Conservation (phyloP, 2,888 invertebrate genomes). For the Agrochola macilenta region DNA sequence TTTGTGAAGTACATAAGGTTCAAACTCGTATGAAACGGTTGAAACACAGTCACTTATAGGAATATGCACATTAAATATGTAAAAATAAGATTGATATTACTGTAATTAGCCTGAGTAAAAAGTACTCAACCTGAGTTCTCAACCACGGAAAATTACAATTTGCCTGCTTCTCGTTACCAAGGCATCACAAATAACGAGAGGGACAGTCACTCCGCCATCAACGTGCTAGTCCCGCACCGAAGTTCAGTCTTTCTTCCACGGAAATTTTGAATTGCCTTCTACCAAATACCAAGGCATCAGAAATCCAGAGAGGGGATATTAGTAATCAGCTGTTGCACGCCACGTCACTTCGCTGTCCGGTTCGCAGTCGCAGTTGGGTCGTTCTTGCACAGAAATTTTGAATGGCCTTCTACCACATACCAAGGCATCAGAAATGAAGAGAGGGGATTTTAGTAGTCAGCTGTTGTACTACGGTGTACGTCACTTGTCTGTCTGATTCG, state of each 20-base stretch:
- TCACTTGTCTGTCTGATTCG: too few relatives aligned
- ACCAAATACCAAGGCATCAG: slow-evolving; percentile 13
- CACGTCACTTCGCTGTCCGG: too few relatives aligned
- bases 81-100: not conserved
- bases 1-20: fast-evolving
- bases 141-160: slow-evolving; percentile 45
- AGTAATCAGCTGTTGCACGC: too few relatives aligned
- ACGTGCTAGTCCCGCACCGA: not conserved
- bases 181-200: slow-evolving; percentile 12
- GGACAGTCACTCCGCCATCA: not conserved
- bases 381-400: too few relatives aligned
- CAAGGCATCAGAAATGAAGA: too few relatives aligned
- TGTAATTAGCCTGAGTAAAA: too few relatives aligned
- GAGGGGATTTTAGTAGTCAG: too few relatives aligned
- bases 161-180: slow-evolving; percentile 29
- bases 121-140: too few relatives aligned
- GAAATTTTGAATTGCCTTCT: slow-evolving; percentile 9
- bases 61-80: not conserved
- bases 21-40: not conserved
- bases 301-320: too few relatives aligned
- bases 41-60: not conserved
- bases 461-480: too few relatives aligned
- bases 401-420: too few relatives aligned
- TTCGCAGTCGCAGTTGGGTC: too few relatives aligned
- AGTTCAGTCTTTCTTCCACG: slow-evolving; percentile 34